These are phyloP conservation scores for Microcebus ravelobensis DNA, from an alignment of 2,113 vertebrate genomes.

Conservation along the genomic window DNA sequence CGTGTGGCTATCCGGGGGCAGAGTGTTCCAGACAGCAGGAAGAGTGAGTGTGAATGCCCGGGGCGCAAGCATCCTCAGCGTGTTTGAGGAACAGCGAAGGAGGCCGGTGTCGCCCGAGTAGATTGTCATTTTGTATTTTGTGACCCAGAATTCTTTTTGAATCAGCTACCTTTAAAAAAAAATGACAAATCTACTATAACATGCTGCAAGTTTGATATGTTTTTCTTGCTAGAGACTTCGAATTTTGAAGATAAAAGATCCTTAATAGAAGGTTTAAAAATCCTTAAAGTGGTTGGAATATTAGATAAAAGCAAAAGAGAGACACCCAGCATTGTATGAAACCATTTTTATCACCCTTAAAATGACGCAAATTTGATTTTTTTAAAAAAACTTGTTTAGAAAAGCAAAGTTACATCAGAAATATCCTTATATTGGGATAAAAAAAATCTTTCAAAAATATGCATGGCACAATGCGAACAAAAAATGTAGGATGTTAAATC, in stretches of 20 bases:
- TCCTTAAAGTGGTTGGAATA: neutral
- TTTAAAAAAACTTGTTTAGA: neutral
- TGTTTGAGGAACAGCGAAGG: neutral
- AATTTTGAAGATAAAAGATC: constrained; percentile 19
- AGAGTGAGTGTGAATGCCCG: neutral
- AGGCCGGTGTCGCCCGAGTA: neutral
- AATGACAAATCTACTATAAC: constrained; percentile 10
- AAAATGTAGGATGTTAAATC: constrained; percentile 27
- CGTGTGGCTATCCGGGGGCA: neutral
- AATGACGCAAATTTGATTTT: constrained; percentile 10
- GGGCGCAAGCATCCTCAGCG: neutral
- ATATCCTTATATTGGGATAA: neutral
- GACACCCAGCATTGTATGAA: neutral
- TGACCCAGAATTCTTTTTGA: constrained; percentile 69
- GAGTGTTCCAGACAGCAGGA: neutral
- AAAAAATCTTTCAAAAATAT: constrained; percentile 12
- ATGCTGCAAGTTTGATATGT: neutral
- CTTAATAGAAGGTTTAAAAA: neutral
- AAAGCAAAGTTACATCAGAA: constrained; percentile 15
- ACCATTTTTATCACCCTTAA: neutral
- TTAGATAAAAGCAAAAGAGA: neutral
- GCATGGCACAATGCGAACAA: neutral
- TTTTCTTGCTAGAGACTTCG: neutral
- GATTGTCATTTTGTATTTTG: constrained; percentile 53
- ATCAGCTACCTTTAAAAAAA: constrained; percentile 50